Conservation (phyloP, 2,797 vertebrate genomes). For the Pteropus rufus region DNA sequence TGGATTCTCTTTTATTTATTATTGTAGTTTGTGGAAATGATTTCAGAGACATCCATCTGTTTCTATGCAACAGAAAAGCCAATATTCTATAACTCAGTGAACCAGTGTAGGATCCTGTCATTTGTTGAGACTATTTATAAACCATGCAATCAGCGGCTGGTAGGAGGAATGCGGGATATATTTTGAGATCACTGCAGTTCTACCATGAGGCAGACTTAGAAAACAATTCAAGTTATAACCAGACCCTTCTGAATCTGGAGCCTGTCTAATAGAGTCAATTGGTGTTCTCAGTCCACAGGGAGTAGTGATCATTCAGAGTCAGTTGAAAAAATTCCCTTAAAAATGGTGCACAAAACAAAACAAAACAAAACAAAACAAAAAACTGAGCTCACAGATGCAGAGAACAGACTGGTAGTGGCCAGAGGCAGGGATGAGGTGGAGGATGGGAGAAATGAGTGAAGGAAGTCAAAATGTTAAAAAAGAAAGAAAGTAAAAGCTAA, state of each 20-base stretch:
- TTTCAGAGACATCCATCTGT: conserved; percentile 3
- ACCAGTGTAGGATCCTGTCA: background rate
- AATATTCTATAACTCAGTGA: background rate
- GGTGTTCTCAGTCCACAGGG: background rate
- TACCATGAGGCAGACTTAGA: background rate
- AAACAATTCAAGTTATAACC: background rate
- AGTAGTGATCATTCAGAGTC: background rate
- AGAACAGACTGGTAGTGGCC: background rate
- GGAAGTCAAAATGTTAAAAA: background rate
- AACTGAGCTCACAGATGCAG: background rate
- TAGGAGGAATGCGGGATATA: background rate
- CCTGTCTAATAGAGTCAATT: conserved; percentile 4
- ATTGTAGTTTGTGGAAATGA: background rate
- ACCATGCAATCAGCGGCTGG: background rate
- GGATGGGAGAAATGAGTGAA: background rate
- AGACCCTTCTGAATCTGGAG: background rate
- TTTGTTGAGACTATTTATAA: conserved; percentile 36
- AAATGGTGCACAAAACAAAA: background rate
- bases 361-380: background rate
- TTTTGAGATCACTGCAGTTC: background rate
- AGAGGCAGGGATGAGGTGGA: background rate
- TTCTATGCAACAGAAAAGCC: conserved; percentile 27
- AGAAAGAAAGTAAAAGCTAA: background rate
- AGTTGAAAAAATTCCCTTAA: background rate
- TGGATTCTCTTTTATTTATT: background rate